phyloP scores from a whole-genome alignment of 2,888 invertebrate genomes.

The Apamea sordens region DNA sequence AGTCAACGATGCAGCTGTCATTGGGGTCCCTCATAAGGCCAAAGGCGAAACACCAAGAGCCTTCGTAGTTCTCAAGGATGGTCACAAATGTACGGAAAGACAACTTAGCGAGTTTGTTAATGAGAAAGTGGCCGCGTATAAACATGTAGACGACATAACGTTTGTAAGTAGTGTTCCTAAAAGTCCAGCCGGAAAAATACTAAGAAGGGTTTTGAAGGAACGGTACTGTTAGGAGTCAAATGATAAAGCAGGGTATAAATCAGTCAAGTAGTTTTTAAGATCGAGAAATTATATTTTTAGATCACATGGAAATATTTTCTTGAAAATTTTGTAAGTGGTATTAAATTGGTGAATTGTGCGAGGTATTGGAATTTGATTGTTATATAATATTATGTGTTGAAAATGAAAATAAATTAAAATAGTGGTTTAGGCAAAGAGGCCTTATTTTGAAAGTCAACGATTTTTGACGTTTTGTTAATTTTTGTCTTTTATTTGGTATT shows the following conservation, averaged over 20 bases:
- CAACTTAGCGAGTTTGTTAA: constrained; percentile 92
- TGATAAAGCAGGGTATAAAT: constrained; percentile 8
- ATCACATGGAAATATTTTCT: not conserved
- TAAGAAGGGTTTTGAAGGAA: constrained; percentile 91
- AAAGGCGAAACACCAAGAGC: constrained; percentile 95
- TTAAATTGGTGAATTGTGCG: not conserved
- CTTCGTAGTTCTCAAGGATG: constrained; percentile 90
- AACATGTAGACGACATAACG: constrained; percentile 92
- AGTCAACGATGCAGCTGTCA: constrained; percentile 95
- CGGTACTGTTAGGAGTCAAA: constrained; percentile 73
- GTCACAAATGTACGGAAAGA: constrained; percentile 78
- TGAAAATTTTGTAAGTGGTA: not conserved
- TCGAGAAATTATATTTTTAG: not conserved
- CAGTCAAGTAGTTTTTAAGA: constrained; percentile 25
- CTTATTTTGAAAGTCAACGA: not conserved
- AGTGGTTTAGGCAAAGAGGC: too few relatives aligned
- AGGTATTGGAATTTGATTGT: not conserved
- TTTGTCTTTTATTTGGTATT: not conserved
- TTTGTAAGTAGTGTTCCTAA: constrained; percentile 93
- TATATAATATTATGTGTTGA: not conserved
- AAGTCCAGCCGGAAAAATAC: constrained; percentile 94
- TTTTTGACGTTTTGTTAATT: not conserved
- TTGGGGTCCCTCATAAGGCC: constrained; percentile 93
- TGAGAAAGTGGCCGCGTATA: constrained; percentile 93
- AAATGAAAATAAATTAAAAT: not conserved